Evolutionary conservation across 2,113 vertebrate species (phyloP), one percentile per base, ranked within the genome.

Genomic region (Sisor rabdophorus): DNA sequence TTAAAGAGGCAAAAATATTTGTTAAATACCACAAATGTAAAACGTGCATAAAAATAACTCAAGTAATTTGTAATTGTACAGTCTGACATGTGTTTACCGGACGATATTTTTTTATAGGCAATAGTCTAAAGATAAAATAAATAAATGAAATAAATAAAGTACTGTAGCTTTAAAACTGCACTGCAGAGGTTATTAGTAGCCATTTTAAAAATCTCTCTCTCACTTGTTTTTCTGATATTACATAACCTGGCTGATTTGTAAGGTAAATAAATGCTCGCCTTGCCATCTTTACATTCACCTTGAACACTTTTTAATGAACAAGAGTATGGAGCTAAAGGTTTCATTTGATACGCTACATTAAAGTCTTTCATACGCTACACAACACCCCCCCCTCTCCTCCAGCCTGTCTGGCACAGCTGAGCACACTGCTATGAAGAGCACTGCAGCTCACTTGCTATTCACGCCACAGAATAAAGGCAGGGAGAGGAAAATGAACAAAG

Each of bases 361-460:
- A 71, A 63, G 63, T 72, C 60, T 3, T 71, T 67, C n/a, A 58
- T 59, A 36, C 64, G 40, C 77, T 30, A 77, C 55, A 61, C 68
- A 22, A 4, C 4, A 2, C 20, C 17, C 71, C 70, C 68, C 20
- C 77, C 71, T 70, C 69, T 59, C 72, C 55, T 55, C 19, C 55
- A 82, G 26, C 30, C 76, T 67, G 64, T 72, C 72, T 60, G n/a
- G 76, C 17, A 71, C 72, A 75, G 72, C 55, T 60, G 67, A 79
- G 70, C 22, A 48, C 54, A 30, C 44, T 68, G 65, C 30, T 50
- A 47, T 67, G 22, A 44, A 70, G 70, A 81, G 24, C 70, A 72
- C 71, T 77, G 80, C 71, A 70, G 56, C 72, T 78, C 40, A 59
- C 71, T 74, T 73, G 71, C 52, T 65, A 67, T 82, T 79, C 65